Conservation (phyloP, 2,113 vertebrate species). For the Ciconia maguari region DNA sequence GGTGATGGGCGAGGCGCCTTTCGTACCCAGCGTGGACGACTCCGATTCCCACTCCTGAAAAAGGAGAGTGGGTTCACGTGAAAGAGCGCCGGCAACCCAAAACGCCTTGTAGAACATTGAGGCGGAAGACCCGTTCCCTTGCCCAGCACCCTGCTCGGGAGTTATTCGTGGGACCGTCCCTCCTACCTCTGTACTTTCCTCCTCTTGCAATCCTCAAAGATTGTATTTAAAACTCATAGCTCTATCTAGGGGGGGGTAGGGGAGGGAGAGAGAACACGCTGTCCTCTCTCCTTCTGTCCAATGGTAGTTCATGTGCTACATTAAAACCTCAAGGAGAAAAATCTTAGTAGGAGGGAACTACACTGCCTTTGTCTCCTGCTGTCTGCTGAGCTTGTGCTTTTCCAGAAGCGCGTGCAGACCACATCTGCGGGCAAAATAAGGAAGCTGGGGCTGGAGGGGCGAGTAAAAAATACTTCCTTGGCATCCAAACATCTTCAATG, state of each 20-base stretch:
- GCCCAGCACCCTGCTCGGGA: neutral
- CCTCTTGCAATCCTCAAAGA: neutral
- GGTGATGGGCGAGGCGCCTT: conserved; percentile 89
- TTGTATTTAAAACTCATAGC: neutral
- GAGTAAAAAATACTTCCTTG: neutral
- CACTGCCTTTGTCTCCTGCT: neutral
- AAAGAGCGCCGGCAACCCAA: neutral
- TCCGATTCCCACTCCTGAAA: conserved; percentile 90
- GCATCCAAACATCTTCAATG: fast-evolving
- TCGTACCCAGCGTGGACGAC: conserved; percentile 93
- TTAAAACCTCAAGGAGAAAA: neutral
- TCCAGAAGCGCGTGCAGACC: fast-evolving
- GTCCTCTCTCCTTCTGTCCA: neutral
- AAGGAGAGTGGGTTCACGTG: neutral
- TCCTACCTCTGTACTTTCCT: neutral
- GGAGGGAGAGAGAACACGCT: neutral
- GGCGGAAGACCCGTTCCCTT: neutral
- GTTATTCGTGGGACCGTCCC: neutral
- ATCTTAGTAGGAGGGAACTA: neutral
- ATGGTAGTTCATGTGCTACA: neutral
- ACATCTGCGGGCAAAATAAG: neutral
- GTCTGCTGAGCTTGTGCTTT: neutral
- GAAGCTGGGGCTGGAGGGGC: neutral
- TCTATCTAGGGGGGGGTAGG: neutral
- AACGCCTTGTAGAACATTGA: neutral